Percentiles rank a stretch among this genome's conserved stretches.
Evolutionary conservation across 23 tunicate species (phyloP).

Genomic region (Trididemnum nubilum): DNA sequence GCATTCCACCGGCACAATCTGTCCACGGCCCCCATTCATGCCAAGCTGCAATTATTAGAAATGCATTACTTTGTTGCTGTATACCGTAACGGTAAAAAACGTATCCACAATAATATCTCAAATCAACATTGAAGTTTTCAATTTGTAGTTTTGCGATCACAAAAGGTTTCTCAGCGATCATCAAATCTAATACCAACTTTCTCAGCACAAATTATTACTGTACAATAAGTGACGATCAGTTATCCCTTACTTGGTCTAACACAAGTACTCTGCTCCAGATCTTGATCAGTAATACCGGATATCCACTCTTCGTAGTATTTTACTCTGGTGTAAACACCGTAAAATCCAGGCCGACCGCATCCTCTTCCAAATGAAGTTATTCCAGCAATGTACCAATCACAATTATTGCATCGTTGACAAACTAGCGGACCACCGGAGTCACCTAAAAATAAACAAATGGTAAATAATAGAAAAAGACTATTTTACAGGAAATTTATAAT

Average conservation of each 20-base stretch:
- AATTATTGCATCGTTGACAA: constrained; percentile 52
- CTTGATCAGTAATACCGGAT: background rate
- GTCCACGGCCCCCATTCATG: constrained; percentile 31
- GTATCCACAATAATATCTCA: no score
- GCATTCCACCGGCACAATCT: constrained; percentile 22
- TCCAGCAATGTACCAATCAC: constrained; percentile 63
- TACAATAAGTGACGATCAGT: no score
- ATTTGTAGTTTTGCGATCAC: no score
- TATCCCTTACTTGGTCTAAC: constrained; percentile 5
- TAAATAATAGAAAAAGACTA: no score
- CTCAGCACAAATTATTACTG: no score
- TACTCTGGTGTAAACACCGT: constrained; percentile 69
- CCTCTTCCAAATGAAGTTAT: constrained; percentile 55
- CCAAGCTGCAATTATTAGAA: constrained; percentile 1
- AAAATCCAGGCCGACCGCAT: constrained; percentile 42
- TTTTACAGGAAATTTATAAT: no score
- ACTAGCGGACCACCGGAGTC: constrained; percentile 76
- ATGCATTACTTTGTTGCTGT: background rate
- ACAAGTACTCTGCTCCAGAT: background rate
- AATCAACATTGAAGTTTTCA: no score
- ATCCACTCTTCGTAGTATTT: constrained; percentile 64
- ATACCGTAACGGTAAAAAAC: no score
- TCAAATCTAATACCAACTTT: no score
- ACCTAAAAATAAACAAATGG: constrained; percentile 23
- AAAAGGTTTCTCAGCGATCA: no score